Evolutionary conservation across 2,113 vertebrate genomes (phyloP).

Genomic region (Carassius auratus): DNA sequence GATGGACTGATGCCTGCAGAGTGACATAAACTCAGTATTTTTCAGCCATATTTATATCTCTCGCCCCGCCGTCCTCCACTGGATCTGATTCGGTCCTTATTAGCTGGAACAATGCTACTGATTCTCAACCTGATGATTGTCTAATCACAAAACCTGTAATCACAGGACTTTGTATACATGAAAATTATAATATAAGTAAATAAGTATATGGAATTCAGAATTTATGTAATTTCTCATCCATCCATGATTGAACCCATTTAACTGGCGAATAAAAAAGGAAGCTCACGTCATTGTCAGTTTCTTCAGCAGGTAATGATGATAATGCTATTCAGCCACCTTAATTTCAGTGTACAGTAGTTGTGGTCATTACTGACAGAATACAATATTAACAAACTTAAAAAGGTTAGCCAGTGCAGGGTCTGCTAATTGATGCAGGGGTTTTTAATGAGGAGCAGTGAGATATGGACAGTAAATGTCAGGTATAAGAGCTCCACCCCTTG

Average conservation of each 20-base stretch:
- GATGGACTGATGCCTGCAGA: not conserved
- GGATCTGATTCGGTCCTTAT: not conserved
- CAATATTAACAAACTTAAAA: constrained; percentile 58
- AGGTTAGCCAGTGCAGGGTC: constrained; percentile 65
- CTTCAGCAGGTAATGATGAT: not conserved
- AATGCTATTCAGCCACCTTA: not conserved
- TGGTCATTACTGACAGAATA: constrained; percentile 8
- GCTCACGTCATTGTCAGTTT: not conserved
- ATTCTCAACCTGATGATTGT: constrained; percentile 22
- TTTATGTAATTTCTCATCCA: not conserved
- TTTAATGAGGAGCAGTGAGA: constrained; percentile 68
- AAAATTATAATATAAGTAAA: not conserved
- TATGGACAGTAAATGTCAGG: constrained; percentile 69
- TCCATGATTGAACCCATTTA: not conserved
- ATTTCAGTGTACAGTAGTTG: not conserved
- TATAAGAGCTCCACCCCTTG: constrained; percentile 43
- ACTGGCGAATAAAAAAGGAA: not conserved
- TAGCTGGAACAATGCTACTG: not conserved
- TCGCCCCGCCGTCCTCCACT: not conserved
- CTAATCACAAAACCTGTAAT: constrained; percentile 23
- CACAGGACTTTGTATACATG: not conserved
- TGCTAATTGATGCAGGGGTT: constrained; percentile 70
- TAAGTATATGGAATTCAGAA: not conserved
- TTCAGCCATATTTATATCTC: not conserved
- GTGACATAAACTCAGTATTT: not conserved